Evolutionary conservation across 2,888 invertebrate species (phyloP), one percentile per base, ranked within the genome.

Genomic region (Erebia aethiops): DNA sequence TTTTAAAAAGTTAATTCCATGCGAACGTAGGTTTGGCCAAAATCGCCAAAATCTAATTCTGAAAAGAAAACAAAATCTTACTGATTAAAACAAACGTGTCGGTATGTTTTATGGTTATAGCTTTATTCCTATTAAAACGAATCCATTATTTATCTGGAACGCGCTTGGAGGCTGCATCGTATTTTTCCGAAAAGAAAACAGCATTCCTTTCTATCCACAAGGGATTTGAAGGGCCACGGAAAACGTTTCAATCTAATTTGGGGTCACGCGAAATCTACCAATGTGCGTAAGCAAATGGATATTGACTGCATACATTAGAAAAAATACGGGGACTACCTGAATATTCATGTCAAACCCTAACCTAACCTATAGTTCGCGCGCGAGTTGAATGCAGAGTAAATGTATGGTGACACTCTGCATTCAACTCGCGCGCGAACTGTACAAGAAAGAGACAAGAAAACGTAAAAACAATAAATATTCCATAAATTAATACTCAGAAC

Each of bases 171-270:
- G 49, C 26, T 51, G 1, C n/a, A 41, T 64, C 67, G 73, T 74
- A 76, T 77, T 71, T 74, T 71, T 69, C 74, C 61, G 18, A 68
- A 64, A 72, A 77, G 69, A 77, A 78, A 71, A 77, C 78, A 77
- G 73, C 62, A 77, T 77, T 77, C 74, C 70, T 71, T 70, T 72
- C 67, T 57, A 70, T 66, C 73, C 78, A 74, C 71, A 52, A 43
- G 76, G 72, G 77, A 72, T 67, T 69, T 62, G 69, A 72, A 67
- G 75, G 76, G 72, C 76, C 77, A 67, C 74, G 77, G 73, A 75
- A 74, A 77, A 71, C 70, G 71, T 71, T 71, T 70, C 69, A 64
- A 71, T 76, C 66, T 74, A 76, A 78, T 76, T 74, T 73, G 71
- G 56, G 74, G 74, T 63, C 74, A 71, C 56, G 72, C 64, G 68